A percentile compares a stretch with the other conserved stretches of the same genome.
phyloP scores from a whole-genome alignment of 1,140 invertebrate species.

The Goniozus legneri region DNA sequence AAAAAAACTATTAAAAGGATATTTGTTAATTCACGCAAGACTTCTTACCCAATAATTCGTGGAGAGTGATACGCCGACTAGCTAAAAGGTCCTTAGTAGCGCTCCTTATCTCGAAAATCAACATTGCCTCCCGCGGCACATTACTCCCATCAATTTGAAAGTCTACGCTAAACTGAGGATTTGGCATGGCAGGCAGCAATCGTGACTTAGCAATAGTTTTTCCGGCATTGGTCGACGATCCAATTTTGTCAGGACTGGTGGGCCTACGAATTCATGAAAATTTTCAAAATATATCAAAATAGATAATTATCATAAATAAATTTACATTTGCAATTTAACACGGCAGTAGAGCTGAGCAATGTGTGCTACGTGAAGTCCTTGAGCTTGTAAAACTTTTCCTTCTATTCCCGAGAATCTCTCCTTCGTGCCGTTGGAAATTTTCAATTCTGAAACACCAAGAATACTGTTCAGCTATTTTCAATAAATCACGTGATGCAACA shows the following conservation, averaged over 20 bases:
- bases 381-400: constrained; percentile 49
- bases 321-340: constrained; percentile 44
- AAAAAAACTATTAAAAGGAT: too few relatives aligned
- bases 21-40: too few relatives aligned
- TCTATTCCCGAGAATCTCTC: constrained; percentile 47
- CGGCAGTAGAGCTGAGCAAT: constrained; percentile 47
- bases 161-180: constrained; percentile 45
- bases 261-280: constrained; percentile 26
- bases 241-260: constrained; percentile 40
- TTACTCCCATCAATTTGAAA: constrained; percentile 44
- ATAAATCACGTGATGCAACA: too few relatives aligned
- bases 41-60: constrained; percentile 47
- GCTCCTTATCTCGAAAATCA: constrained; percentile 49
- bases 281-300: constrained; percentile 1
- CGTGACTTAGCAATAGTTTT: constrained; percentile 49
- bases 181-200: constrained; percentile 44
- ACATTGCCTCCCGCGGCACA: constrained; percentile 39
- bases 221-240: constrained; percentile 30
- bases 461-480: too few relatives aligned
- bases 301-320: constrained; percentile 1
- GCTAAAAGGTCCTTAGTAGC: constrained; percentile 49
- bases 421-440: constrained; percentile 33
- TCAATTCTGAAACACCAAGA: constrained; percentile 31
- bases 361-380: constrained; percentile 46
- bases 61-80: constrained; percentile 42